A percentile compares a stretch with the other conserved stretches of the same genome.
Conservation (phyloP, 1,140 invertebrate species). For the Drosophila ohnishii region DNA sequence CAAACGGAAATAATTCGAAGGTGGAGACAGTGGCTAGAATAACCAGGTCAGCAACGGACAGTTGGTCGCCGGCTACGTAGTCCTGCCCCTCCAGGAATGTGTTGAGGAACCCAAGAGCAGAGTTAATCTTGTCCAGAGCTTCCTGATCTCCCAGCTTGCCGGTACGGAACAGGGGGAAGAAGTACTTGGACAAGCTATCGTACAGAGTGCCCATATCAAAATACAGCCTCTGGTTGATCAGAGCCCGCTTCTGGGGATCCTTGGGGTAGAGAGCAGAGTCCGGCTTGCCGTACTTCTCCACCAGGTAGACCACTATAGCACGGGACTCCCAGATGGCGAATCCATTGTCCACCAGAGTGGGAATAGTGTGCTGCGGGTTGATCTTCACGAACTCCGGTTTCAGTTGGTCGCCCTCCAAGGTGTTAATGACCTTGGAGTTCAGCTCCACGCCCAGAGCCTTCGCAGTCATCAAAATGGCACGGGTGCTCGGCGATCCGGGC, state of each 20-base stretch:
- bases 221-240: constrained; percentile 89
- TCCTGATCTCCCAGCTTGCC: constrained; percentile 85
- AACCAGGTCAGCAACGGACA: constrained; percentile 89
- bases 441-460: constrained; percentile 88
- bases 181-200: constrained; percentile 84
- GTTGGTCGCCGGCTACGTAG: constrained; percentile 86
- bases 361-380: constrained; percentile 86
- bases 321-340: constrained; percentile 88
- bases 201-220: constrained; percentile 89
- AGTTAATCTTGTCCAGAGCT: constrained; percentile 86
- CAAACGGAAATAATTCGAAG: constrained; percentile 86
- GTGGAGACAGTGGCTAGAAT: constrained; percentile 87
- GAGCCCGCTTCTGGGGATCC: constrained; percentile 86
- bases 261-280: constrained; percentile 87
- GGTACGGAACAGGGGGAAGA: constrained; percentile 88
- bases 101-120: constrained; percentile 86
- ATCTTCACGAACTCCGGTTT: constrained; percentile 88
- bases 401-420: constrained; percentile 86
- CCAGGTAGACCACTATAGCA: constrained; percentile 89
- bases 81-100: constrained; percentile 86
- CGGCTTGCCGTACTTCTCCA: constrained; percentile 86
- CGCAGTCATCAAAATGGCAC: constrained; percentile 87
- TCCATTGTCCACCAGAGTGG: constrained; percentile 88
- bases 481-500: constrained; percentile 87
- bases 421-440: constrained; percentile 87